Percentiles rank a stretch among this genome's conserved stretches.
Evolutionary conservation across 1,140 invertebrate genomes (phyloP).

Genomic region (Delia radicum): DNA sequence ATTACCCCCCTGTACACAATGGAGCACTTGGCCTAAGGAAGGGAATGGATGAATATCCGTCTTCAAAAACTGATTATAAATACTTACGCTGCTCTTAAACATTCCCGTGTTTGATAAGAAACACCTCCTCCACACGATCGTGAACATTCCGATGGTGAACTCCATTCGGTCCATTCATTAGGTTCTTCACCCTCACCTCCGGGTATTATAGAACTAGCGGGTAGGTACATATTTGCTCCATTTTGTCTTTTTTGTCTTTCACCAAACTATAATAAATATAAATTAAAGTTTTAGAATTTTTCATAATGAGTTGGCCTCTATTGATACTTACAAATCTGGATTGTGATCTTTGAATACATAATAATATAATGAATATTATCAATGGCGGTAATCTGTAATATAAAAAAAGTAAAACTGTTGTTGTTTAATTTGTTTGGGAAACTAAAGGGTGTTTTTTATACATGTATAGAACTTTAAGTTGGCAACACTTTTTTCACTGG

Average conservation of each 20-base stretch:
- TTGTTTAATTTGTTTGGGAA: too few species aligned
- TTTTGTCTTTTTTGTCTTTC: conserved; percentile 71
- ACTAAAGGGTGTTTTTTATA: too few species aligned
- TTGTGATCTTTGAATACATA: conserved; percentile 41
- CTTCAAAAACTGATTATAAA: not conserved
- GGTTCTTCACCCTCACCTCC: conserved; percentile 61
- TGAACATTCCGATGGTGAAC: conserved; percentile 73
- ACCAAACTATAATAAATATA: conserved; percentile 55
- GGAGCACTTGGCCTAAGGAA: conserved; percentile 59
- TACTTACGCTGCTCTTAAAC: conserved; percentile 64
- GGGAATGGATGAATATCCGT: not conserved
- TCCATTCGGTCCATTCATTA: conserved; percentile 74
- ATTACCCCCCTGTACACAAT: conserved; percentile 71
- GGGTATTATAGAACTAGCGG: conserved; percentile 67
- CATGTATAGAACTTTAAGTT: too few species aligned
- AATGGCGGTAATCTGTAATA: conserved; percentile 54
- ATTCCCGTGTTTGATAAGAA: conserved; percentile 71
- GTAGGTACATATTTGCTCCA: conserved; percentile 67
- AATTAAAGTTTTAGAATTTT: not conserved
- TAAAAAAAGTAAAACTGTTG: too few species aligned
- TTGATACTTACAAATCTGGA: conserved; percentile 55
- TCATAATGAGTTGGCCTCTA: not conserved
- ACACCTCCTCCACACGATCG: conserved; percentile 90
- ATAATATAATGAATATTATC: conserved; percentile 49
- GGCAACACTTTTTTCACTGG: too few species aligned